These are phyloP conservation scores for Melipona bicolor DNA, from an alignment of 2,888 invertebrate genomes.

Conservation along the genomic window DNA sequence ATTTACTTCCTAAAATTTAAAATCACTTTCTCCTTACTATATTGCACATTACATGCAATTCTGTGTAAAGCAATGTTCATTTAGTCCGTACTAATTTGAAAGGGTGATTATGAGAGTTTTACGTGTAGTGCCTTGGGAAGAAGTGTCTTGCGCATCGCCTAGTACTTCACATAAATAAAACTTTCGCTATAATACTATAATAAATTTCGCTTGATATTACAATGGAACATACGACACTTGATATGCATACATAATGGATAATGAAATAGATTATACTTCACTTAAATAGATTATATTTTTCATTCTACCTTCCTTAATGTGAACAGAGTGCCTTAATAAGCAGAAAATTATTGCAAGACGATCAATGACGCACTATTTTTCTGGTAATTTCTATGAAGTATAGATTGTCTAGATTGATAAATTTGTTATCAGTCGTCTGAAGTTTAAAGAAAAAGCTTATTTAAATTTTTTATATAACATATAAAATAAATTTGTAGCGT, in stretches of 20 bases:
- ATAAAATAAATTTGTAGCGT: no score
- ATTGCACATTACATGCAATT: background rate
- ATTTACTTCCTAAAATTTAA: background rate
- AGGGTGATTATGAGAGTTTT: background rate
- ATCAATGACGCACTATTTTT: background rate
- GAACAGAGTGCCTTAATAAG: background rate
- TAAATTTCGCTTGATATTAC: background rate
- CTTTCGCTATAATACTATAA: background rate
- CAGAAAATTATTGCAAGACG: background rate
- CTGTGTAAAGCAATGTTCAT: background rate
- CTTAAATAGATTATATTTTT: background rate
- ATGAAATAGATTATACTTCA: background rate
- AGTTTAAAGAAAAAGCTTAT: background rate
- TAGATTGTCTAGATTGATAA: background rate
- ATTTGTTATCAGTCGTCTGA: background rate
- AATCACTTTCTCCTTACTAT: background rate
- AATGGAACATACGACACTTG: background rate
- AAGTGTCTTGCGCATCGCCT: background rate
- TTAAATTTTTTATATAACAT: background rate
- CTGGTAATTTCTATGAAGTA: background rate
- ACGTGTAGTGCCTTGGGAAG: background rate
- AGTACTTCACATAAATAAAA: background rate
- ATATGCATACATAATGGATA: background rate
- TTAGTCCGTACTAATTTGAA: background rate
- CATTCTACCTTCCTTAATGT: background rate